Conservation (phyloP, 2,113 vertebrate genomes). For the Otis tarda region DNA sequence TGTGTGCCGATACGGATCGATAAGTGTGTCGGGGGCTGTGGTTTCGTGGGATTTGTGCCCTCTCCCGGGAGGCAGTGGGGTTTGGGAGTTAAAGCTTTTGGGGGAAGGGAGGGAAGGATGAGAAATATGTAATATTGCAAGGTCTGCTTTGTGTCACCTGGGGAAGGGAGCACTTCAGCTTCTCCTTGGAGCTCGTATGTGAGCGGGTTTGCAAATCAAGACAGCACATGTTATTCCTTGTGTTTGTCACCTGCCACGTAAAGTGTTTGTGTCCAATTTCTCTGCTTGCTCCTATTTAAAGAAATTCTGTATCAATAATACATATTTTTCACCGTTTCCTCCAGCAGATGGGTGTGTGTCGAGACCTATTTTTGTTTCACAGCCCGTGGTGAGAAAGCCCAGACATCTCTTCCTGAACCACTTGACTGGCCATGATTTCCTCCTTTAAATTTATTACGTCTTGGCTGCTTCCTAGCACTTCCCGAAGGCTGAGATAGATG, state of each 20-base stretch:
- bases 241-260: not conserved
- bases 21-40: not conserved
- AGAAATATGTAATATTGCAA: not conserved
- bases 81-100: not conserved
- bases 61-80: not conserved
- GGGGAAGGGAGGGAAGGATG: not conserved
- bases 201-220: not conserved
- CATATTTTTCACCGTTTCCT: slow-evolving; percentile 20
- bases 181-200: not conserved
- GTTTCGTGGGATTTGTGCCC: not conserved
- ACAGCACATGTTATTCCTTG: not conserved
- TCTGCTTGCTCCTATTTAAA: slow-evolving; percentile 21
- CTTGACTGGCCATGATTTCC: slow-evolving; percentile 29
- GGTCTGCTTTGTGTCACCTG: not conserved
- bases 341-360: slow-evolving; percentile 28
- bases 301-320: slow-evolving; percentile 15
- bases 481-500: not conserved
- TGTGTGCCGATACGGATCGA: not conserved
- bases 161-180: not conserved
- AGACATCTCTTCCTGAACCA: slow-evolving; percentile 39
- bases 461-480: slow-evolving; percentile 26
- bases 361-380: slow-evolving; percentile 29
- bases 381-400: slow-evolving; percentile 32
- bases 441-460: slow-evolving; percentile 19
- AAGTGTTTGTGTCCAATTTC: not conserved